A percentile compares a stretch with the other conserved stretches of the same genome.
These are phyloP conservation scores for Zoanthus solanderi DNA, from an alignment of 92 coral and sea anemone species.

Conservation along the genomic window DNA sequence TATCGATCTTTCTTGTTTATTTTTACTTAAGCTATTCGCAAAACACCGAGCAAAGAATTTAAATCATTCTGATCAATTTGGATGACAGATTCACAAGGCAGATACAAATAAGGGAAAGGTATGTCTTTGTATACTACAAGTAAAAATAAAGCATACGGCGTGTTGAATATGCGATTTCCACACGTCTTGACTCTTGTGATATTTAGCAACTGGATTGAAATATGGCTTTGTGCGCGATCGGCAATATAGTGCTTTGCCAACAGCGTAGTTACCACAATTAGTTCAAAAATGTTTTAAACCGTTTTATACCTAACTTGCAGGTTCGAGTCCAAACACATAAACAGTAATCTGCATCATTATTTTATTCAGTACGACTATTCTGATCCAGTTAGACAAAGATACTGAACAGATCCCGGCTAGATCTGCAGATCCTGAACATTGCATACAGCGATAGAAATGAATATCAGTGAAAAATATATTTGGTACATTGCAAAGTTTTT, in stretches of 20 bases:
- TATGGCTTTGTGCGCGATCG: not conserved
- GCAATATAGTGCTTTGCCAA: not conserved
- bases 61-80: slow-evolving; percentile 1
- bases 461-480: too few species aligned
- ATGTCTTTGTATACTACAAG: slow-evolving; percentile 7
- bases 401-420: too few species aligned
- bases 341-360: not conserved
- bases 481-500: too few species aligned
- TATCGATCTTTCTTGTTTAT: slow-evolving; percentile 32
- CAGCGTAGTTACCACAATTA: not conserved
- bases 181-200: not conserved
- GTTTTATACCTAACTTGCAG: not conserved
- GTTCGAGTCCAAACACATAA: not conserved
- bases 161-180: not conserved
- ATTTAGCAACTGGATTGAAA: not conserved
- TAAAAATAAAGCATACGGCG: not conserved
- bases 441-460: too few species aligned
- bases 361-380: not conserved
- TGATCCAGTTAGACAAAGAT: too few species aligned
- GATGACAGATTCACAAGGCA: slow-evolving; percentile 35
- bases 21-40: slow-evolving; percentile 18
- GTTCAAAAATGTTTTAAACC: not conserved
- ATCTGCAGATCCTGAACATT: too few species aligned
- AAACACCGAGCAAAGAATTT: slow-evolving; percentile 10
- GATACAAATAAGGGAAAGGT: slow-evolving; percentile 38